Conservation (phyloP, 2,888 invertebrate species). For the Palloptera scutellata region DNA sequence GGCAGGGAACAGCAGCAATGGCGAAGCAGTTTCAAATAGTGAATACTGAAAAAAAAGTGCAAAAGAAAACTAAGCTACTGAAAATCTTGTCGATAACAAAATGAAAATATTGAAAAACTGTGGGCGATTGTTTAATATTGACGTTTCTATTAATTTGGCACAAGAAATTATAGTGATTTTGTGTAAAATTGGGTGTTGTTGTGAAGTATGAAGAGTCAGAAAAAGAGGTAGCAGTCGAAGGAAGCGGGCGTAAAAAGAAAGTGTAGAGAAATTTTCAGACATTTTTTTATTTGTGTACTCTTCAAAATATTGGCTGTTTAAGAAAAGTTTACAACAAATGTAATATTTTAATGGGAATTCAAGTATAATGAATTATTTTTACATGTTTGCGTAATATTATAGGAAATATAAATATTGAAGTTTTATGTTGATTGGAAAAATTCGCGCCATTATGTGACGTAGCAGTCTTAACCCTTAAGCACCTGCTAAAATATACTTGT, state of each 20-base stretch:
- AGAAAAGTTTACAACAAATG: not conserved
- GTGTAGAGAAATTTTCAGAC: slow-evolving; percentile 60
- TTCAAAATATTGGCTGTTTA: not conserved
- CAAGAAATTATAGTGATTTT: no score
- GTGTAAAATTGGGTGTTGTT: no score
- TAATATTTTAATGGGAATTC: not conserved
- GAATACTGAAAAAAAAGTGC: slow-evolving; percentile 1
- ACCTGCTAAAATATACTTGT: slow-evolving; percentile 17
- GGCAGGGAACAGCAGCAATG: slow-evolving; percentile 24
- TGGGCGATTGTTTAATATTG: not conserved
- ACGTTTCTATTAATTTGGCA: no score
- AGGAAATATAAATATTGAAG: slow-evolving; percentile 26
- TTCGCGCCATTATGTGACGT: slow-evolving; percentile 62
- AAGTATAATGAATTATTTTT: not conserved
- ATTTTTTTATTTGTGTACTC: slow-evolving; percentile 11
- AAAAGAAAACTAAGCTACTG: not conserved
- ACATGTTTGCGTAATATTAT: not conserved
- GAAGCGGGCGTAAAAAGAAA: slow-evolving; percentile 50
- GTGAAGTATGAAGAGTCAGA: slow-evolving; percentile 18
- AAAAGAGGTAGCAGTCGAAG: slow-evolving; percentile 8
- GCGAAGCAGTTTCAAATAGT: slow-evolving; percentile 19
- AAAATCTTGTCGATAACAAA: not conserved
- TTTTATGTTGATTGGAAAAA: slow-evolving; percentile 42
- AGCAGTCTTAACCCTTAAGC: slow-evolving; percentile 43
- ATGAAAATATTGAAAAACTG: slow-evolving; percentile 20